Conservation (phyloP, 2,888 invertebrate species). For the Oxytorus armatus region DNA sequence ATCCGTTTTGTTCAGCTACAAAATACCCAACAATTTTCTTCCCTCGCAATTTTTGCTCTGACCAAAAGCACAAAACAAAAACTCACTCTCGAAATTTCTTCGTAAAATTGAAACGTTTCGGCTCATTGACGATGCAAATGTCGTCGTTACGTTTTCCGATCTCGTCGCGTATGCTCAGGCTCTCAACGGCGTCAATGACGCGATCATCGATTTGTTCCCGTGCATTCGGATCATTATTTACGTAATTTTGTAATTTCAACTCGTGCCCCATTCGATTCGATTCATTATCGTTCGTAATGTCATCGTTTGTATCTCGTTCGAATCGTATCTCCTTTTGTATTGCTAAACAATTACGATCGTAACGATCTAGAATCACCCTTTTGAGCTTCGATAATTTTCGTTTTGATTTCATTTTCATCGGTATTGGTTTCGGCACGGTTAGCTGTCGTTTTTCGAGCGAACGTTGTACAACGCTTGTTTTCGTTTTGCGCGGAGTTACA, state of each 20-base stretch:
- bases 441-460: too few relatives aligned
- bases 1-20: too few relatives aligned
- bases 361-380: conserved; percentile 65
- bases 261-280: conserved; percentile 4
- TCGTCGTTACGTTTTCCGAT: conserved; percentile 47
- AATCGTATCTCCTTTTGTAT: too few relatives aligned
- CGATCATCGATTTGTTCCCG: conserved; percentile 57
- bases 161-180: conserved; percentile 66
- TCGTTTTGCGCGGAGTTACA: too few relatives aligned
- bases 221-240: background rate
- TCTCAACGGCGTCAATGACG: conserved; percentile 61
- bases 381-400: conserved; percentile 70
- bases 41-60: background rate
- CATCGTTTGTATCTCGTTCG: too few relatives aligned
- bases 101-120: conserved; percentile 67
- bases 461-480: too few relatives aligned
- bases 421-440: too few relatives aligned
- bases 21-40: background rate
- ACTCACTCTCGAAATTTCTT: conserved; percentile 78
- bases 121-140: conserved; percentile 28
- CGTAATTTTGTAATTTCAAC: background rate
- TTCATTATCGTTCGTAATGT: conserved; percentile 65
- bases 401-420: too few relatives aligned
- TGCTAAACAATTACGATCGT: too few relatives aligned
- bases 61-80: conserved; percentile 18